A percentile compares a stretch with the other conserved stretches of the same genome.
Evolutionary conservation across 1,140 invertebrate species (phyloP).

Genomic region (Adoxophyes honmai): DNA sequence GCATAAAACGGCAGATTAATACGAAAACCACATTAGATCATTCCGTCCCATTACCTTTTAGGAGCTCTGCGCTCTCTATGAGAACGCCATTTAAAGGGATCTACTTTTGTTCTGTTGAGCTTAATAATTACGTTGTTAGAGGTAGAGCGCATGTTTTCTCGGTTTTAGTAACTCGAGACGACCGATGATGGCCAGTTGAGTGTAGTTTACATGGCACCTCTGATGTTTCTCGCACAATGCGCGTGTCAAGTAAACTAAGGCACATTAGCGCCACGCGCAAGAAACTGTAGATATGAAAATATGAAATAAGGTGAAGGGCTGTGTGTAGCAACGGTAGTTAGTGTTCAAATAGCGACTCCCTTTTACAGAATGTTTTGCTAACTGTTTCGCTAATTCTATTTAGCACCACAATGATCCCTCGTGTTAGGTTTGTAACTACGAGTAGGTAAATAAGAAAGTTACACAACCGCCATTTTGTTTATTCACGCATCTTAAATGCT

Average conservation of each 20-base stretch:
- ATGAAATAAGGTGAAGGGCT: background rate
- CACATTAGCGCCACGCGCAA: background rate
- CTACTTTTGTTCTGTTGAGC: background rate
- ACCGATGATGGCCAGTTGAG: constrained; percentile 26
- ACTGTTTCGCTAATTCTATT: background rate
- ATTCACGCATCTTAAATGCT: background rate
- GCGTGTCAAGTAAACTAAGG: background rate
- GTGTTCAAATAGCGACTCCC: background rate
- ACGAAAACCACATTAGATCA: constrained; percentile 6
- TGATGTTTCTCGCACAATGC: constrained; percentile 2
- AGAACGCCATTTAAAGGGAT: background rate
- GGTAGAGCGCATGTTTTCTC: too few species aligned
- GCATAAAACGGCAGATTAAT: constrained; percentile 1
- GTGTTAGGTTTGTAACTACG: background rate
- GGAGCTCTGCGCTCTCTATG: background rate
- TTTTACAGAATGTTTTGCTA: constrained; percentile 1
- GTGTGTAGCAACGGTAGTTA: too few species aligned
- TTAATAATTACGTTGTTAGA: background rate
- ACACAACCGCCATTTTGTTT: background rate
- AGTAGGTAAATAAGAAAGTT: background rate
- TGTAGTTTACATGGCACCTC: constrained; percentile 18
- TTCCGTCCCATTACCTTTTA: background rate
- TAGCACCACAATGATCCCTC: too few species aligned
- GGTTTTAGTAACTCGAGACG: constrained; percentile 4
- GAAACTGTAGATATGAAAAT: background rate